Evolutionary conservation across 2,797 vertebrate genomes (phyloP).

Genomic region (Tarsius wallacei): DNA sequence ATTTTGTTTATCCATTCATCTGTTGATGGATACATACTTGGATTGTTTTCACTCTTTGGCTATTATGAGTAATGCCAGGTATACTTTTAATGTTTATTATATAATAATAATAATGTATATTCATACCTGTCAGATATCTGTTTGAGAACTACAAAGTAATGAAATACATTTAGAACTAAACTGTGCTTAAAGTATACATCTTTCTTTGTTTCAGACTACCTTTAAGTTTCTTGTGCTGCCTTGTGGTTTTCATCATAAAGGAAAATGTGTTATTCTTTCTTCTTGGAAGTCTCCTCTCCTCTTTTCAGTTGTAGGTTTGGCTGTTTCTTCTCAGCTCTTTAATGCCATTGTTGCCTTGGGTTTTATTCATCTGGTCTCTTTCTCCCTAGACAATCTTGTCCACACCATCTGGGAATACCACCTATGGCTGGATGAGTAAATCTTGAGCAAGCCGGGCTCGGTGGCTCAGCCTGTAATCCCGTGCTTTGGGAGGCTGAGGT

Average conservation of each 20-base stretch:
- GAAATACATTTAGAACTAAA: conserved; percentile 63
- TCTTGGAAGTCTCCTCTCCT: conserved; percentile 37
- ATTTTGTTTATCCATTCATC: conserved; percentile 32
- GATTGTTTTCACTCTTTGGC: conserved; percentile 52
- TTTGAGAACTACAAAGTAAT: conserved; percentile 57
- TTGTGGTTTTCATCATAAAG: conserved; percentile 27
- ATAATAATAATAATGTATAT: neutral
- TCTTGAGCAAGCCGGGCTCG: neutral
- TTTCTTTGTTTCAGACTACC: conserved; percentile 40
- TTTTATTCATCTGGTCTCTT: conserved; percentile 42
- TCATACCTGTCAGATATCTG: neutral
- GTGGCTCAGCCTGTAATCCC: no score
- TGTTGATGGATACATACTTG: conserved; percentile 10
- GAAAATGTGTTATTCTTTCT: conserved; percentile 9
- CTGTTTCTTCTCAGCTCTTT: conserved; percentile 11
- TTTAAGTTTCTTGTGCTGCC: neutral
- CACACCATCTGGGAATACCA: neutral
- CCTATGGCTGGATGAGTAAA: neutral
- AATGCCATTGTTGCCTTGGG: neutral
- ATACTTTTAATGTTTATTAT: neutral
- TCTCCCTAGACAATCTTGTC: neutral
- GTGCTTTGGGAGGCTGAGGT: no score
- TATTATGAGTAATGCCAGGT: conserved; percentile 25
- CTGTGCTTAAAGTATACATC: neutral
- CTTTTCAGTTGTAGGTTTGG: conserved; percentile 2